Evolutionary conservation across 2,888 invertebrate genomes (phyloP), one percentile per base, ranked within the genome.

Genomic region (Meteorus colon): DNA sequence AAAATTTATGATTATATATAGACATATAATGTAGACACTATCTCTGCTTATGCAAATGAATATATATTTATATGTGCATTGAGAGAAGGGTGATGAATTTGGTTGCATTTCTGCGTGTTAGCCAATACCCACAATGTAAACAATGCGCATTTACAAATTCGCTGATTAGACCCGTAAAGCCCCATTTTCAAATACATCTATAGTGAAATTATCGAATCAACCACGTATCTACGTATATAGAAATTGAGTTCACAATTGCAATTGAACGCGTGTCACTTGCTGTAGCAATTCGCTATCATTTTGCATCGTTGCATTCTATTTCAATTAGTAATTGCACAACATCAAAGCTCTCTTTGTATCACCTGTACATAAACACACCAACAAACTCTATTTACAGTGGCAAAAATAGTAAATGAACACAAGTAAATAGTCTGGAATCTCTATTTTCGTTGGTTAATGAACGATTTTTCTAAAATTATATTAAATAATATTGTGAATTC

Each of bases 151-250:
- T 76, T 68, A 76, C 75, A 72, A 76, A 72, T 45, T 60, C 75
- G 71, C 72, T 76, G 75, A 76, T 76, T 72, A 76, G 72, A 76
- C 67, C 62, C 55, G 59, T 45, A 76, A 72, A 72, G 72, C 67
- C 60, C 19, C 62, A 67, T 72, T 76, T 72, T 60, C 68, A 34
- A 37, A 60, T 71, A 71, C 16, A 62, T 62, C 41, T 41, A 41
- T 12, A 41, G 41, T 12, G 12, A 12, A 12, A 41, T 41, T 41
- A 71, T 71, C 29, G 71, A 75, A 55, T 63, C 41, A 19, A 71
- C 65, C 45, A 34, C n/a, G 71, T 4, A 34, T 63, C 31, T 31
- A 34, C 34, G 45, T 41, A 71, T 71, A 41, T 65, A 70, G 41
- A 41, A 41, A 16, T 41, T 41, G 37, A 60, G 70, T n/a, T 48